Percentiles rank a stretch among this genome's conserved stretches.
These are phyloP conservation scores for Cyaniris semiargus DNA, from an alignment of 2,888 invertebrate genomes.

Conservation along the genomic window DNA sequence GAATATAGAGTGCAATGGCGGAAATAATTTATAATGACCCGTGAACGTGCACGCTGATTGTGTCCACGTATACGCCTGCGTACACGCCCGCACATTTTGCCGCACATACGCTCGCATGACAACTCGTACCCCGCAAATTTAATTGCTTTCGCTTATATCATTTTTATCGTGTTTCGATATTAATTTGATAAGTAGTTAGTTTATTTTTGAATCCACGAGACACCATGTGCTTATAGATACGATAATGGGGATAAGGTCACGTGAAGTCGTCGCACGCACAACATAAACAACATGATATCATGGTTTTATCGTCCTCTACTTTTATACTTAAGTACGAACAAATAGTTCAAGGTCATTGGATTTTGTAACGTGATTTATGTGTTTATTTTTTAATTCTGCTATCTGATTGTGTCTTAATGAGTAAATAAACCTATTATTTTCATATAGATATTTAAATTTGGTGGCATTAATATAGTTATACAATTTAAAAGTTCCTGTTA, in stretches of 20 bases:
- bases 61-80: background rate
- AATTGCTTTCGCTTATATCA: background rate
- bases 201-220: background rate
- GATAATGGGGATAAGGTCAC: conserved; percentile 29
- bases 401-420: background rate
- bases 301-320: conserved; percentile 32
- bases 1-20: no score
- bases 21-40: background rate
- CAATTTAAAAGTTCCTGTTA: background rate
- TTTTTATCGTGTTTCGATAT: background rate
- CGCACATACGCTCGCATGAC: background rate
- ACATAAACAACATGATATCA: conserved; percentile 33
- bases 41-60: background rate
- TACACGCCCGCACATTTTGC: background rate
- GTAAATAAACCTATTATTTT: background rate
- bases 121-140: background rate
- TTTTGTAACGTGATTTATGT: conserved; percentile 4
- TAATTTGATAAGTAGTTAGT: background rate
- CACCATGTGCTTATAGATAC: conserved; percentile 30
- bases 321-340: background rate
- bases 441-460: background rate
- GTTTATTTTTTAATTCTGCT: background rate
- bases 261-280: conserved; percentile 23
- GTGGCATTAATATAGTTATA: no score
- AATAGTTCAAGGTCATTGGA: conserved; percentile 20